Conservation (phyloP, 2,888 invertebrate species). For the Mamestra brassicae region DNA sequence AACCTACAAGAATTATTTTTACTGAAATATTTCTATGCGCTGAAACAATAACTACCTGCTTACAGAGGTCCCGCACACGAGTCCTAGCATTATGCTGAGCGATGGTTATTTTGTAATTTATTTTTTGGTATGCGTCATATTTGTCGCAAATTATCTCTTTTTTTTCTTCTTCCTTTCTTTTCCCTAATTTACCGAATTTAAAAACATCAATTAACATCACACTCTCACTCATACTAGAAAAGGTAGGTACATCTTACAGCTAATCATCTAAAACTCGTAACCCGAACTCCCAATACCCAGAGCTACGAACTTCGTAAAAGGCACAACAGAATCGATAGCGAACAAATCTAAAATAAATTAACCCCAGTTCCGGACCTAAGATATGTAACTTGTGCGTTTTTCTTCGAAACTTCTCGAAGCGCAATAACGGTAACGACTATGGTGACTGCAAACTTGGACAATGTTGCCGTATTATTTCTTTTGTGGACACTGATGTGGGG, state of each 20-base stretch:
- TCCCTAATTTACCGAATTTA: no score
- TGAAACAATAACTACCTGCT: no score
- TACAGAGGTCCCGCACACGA: no score
- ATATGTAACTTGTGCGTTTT: conserved; percentile 73
- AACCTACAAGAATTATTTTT: no score
- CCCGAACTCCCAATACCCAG: conserved; percentile 25
- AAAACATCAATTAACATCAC: no score
- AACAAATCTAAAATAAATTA: conserved; percentile 71
- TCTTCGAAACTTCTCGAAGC: conserved; percentile 68
- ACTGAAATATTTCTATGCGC: no score
- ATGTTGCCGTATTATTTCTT: conserved; percentile 44
- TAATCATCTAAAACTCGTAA: conserved; percentile 29
- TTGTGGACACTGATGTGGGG: conserved; percentile 20
- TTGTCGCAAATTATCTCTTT: no score
- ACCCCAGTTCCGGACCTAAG: conserved; percentile 57
- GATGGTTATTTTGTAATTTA: no score
- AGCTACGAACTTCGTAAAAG: conserved; percentile 38
- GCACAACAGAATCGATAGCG: conserved; percentile 39
- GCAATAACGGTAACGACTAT: conserved; percentile 53
- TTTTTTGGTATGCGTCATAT: no score
- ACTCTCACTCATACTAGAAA: background rate
- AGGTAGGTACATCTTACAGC: background rate
- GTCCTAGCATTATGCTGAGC: no score
- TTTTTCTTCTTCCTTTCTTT: no score
- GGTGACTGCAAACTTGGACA: conserved; percentile 60